A percentile compares a stretch with the other conserved stretches of the same genome.
phyloP scores from a whole-genome alignment of 2,113 vertebrate genomes.

The Erythrocercus mccallii region DNA sequence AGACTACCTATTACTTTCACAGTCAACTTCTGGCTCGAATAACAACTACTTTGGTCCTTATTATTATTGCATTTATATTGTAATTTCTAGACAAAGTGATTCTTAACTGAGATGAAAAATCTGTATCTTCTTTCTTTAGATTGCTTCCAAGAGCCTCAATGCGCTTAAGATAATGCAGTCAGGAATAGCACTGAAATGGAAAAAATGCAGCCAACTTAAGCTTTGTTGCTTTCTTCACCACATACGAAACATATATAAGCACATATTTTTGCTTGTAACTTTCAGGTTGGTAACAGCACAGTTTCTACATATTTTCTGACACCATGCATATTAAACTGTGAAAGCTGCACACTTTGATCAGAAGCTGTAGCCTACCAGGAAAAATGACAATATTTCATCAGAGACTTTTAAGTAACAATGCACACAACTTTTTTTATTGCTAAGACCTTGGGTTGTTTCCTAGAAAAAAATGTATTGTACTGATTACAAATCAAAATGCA shows the following conservation, averaged over 20 bases:
- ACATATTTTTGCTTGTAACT: background rate
- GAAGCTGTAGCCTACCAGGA: background rate
- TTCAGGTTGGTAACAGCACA: background rate
- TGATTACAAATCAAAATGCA: background rate
- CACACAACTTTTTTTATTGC: background rate
- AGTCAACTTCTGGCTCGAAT: background rate
- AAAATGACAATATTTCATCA: background rate
- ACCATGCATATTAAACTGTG: background rate
- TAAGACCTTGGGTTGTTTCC: background rate
- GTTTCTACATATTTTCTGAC: background rate
- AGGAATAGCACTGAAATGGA: background rate
- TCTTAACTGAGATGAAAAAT: background rate
- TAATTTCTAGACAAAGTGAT: background rate
- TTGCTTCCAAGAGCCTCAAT: background rate
- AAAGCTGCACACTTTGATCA: background rate
- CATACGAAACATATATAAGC: background rate
- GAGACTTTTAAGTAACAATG: background rate
- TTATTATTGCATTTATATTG: background rate
- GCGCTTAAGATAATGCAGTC: background rate
- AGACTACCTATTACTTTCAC: background rate
- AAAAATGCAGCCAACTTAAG: background rate
- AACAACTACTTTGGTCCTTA: background rate
- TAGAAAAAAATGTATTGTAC: background rate
- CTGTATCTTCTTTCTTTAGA: background rate
- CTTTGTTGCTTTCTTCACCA: background rate